phyloP scores from a whole-genome alignment of 2,888 invertebrate species.

The Diarsia mendica region DNA sequence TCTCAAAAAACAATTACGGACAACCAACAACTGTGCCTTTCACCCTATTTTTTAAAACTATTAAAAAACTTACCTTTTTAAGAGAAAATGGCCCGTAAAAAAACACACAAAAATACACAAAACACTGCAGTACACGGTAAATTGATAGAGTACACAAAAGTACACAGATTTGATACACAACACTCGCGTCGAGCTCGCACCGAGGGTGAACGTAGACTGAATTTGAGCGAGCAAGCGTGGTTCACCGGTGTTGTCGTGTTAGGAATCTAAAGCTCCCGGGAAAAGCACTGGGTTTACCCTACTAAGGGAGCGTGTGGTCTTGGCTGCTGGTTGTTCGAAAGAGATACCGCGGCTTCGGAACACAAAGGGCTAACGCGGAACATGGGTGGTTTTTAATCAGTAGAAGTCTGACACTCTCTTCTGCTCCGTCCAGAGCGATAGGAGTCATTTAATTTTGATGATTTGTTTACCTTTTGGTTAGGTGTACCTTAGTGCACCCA shows the following conservation, averaged over 20 bases:
- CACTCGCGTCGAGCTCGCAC: slow-evolving; percentile 46
- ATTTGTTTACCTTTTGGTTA: too few relatives aligned
- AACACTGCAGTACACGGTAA: slow-evolving; percentile 59
- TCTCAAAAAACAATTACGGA: slow-evolving; percentile 23
- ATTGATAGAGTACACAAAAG: slow-evolving; percentile 60
- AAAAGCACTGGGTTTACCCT: slow-evolving; percentile 25
- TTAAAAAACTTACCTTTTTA: slow-evolving; percentile 53
- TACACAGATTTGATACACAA: slow-evolving; percentile 46
- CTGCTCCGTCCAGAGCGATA: too few relatives aligned
- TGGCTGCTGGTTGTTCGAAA: too few relatives aligned
- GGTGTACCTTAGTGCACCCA: too few relatives aligned
- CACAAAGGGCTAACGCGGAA: too few relatives aligned
- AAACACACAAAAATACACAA: slow-evolving; percentile 54
- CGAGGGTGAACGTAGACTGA: slow-evolving; percentile 56
- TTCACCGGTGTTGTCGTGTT: slow-evolving; percentile 50
- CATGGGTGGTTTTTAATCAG: too few relatives aligned
- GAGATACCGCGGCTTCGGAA: too few relatives aligned
- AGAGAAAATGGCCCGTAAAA: slow-evolving; percentile 49
- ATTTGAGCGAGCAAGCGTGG: slow-evolving; percentile 37
- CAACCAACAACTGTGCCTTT: neutral
- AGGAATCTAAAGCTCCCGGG: slow-evolving; percentile 57
- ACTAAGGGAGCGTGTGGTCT: slow-evolving; percentile 3
- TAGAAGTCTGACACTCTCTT: too few relatives aligned
- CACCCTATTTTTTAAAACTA: neutral
- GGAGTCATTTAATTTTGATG: too few relatives aligned